Percentiles rank a stretch among this genome's conserved stretches.
Conservation (phyloP, 2,888 invertebrate species). For the Eupithecia vulgata region DNA sequence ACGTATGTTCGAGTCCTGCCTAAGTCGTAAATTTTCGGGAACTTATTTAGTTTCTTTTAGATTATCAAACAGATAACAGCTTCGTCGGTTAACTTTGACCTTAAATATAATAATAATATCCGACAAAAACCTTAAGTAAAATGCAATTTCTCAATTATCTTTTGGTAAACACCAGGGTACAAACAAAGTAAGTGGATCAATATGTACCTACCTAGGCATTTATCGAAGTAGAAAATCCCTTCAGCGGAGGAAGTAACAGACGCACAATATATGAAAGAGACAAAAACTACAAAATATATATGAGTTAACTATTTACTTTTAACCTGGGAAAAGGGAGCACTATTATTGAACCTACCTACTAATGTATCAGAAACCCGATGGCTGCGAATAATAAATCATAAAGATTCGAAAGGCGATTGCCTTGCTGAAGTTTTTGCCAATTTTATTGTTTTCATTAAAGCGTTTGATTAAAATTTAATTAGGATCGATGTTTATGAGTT, state of each 20-base stretch:
- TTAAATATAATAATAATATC: too few species aligned
- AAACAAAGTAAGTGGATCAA: too few species aligned
- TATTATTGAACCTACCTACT: not conserved
- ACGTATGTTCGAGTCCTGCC: too few species aligned
- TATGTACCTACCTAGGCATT: not conserved
- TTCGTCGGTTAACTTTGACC: too few species aligned
- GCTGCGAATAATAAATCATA: constrained; percentile 19
- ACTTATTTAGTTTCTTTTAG: too few species aligned
- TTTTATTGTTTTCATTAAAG: constrained; percentile 62
- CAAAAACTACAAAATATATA: not conserved
- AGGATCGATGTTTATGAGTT: constrained; percentile 45
- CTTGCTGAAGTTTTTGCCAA: constrained; percentile 59
- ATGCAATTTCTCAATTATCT: too few species aligned
- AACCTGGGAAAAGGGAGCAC: not conserved
- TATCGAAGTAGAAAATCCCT: not conserved
- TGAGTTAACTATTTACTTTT: not conserved
- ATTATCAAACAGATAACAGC: too few species aligned
- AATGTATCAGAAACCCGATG: not conserved
- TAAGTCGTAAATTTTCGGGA: too few species aligned
- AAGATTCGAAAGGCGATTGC: constrained; percentile 65
- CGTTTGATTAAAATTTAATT: constrained; percentile 62
- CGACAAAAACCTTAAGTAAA: too few species aligned
- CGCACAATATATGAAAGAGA: not conserved
- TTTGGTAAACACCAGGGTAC: too few species aligned
- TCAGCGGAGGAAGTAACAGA: not conserved